These are phyloP conservation scores for Sigmodon hispidus DNA, from an alignment of 2,113 vertebrate genomes.

Conservation along the genomic window DNA sequence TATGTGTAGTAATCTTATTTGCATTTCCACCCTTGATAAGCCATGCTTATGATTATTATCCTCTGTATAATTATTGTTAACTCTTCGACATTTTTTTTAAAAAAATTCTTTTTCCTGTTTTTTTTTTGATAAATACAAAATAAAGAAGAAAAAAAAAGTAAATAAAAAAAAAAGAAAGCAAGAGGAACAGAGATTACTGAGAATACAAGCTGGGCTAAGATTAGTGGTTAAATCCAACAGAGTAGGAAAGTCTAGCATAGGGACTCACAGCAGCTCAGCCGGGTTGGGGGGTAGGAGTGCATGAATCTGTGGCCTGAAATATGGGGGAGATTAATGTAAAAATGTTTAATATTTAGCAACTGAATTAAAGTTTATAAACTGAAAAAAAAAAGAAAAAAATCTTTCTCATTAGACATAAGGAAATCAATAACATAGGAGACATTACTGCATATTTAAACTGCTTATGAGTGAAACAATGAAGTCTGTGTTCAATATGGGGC, in stretches of 20 bases:
- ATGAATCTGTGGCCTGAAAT: not conserved
- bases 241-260: not conserved
- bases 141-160: too few species aligned
- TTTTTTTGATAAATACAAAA: too few species aligned
- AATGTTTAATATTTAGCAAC: conserved; percentile 21
- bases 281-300: not conserved
- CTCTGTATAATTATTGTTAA: too few species aligned
- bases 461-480: conserved; percentile 25
- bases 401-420: conserved; percentile 39
- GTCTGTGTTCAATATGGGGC: not conserved
- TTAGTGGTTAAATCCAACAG: not conserved
- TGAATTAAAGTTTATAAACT: conserved; percentile 37
- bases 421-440: not conserved
- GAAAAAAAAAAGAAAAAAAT: too few species aligned
- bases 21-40: too few species aligned
- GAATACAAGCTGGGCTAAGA: not conserved
- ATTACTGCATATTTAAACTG: not conserved
- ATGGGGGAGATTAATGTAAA: not conserved
- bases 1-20: too few species aligned
- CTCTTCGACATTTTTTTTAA: too few species aligned
- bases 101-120: too few species aligned
- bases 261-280: not conserved
- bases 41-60: too few species aligned
- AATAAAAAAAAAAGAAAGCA: too few species aligned
- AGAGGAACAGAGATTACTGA: not conserved